These are phyloP conservation scores for Macrosoma leucophasiata DNA, from an alignment of 2,888 invertebrate genomes.

Conservation along the genomic window DNA sequence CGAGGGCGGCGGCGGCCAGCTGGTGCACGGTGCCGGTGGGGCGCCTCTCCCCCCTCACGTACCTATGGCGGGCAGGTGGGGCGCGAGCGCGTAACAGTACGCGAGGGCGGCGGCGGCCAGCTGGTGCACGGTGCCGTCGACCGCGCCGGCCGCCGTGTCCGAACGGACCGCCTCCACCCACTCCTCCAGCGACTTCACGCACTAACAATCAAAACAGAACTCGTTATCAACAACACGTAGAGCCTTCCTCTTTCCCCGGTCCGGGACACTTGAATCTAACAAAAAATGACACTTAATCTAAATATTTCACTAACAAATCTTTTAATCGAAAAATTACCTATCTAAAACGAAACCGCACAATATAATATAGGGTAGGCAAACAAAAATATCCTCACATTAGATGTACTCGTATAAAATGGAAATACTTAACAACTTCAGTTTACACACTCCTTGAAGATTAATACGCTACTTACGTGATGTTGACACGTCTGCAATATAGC, in stretches of 20 bases:
- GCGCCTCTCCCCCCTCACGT: slow-evolving; percentile 1
- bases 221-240: no score
- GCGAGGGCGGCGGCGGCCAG: slow-evolving; percentile 95
- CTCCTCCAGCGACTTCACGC: slow-evolving; percentile 92
- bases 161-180: slow-evolving; percentile 91
- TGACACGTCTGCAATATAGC: slow-evolving; percentile 40
- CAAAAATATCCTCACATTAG: no score
- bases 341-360: no score
- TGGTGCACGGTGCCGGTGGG: slow-evolving; percentile 99
- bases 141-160: slow-evolving; percentile 88
- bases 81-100: slow-evolving; percentile 90
- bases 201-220: slow-evolving; percentile 65
- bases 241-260: no score
- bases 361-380: no score
- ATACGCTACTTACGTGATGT: slow-evolving; percentile 40
- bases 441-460: no score
- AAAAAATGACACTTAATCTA: no score
- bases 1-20: slow-evolving; percentile 94
- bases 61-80: slow-evolving; percentile 86
- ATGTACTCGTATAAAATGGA: no score
- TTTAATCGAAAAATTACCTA: no score
- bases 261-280: no score
- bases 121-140: slow-evolving; percentile 98
- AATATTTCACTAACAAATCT: no score
- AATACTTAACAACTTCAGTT: no score